Base-by-base conservation (phyloP, 2,888 invertebrate species). In the Bellardia bayeri region DNA sequence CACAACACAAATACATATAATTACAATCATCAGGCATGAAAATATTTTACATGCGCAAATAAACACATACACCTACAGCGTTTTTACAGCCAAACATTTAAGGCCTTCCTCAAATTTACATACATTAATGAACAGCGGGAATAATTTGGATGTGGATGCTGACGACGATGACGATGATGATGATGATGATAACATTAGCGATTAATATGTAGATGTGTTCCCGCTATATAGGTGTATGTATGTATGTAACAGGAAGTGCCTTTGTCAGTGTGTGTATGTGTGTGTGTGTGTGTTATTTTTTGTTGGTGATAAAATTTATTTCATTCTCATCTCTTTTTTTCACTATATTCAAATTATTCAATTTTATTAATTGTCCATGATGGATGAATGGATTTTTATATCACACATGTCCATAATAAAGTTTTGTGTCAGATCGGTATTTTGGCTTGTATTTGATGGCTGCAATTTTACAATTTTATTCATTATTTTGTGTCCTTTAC, bases 321-420 rank as follows among this genome's bases (percentile, higher is more conserved):
- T 80, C 40, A 49, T 14, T 16, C 23, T 16, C 63, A 40, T 61
- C 14, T 69, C n/a, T 51, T 14, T 51, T 74, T 74, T 75, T 37
- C 30, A 42, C 72, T 69, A 49, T 71, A 56, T 56, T 54, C 49
- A 88, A 71, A 71, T 82, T 82, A 88, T 82, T 75, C 51, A 88
- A 85, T 85, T 85, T 87, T 64, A 84, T 86, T 89, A 89, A 89
- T 89, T 89, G 82, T 71, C 72, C 78, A 64, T 82, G 83, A 86
- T 80, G 80, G 54, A 82, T 82, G 76, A 75, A 71, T 80, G 80
- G 49, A 82, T 69, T 80, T 75, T 75, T 33, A 42, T 74, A 54
- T 49, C 72, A 75, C 33, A 75, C 54, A 71, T 80, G 63, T 42
- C 11, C 42, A 49, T 45, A 76, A 82, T 82, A 68, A 68, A 51